Percentiles rank a stretch among this genome's conserved stretches.
Evolutionary conservation across 2,797 vertebrate species (phyloP).

Genomic region (Tragelaphus eurycerus): DNA sequence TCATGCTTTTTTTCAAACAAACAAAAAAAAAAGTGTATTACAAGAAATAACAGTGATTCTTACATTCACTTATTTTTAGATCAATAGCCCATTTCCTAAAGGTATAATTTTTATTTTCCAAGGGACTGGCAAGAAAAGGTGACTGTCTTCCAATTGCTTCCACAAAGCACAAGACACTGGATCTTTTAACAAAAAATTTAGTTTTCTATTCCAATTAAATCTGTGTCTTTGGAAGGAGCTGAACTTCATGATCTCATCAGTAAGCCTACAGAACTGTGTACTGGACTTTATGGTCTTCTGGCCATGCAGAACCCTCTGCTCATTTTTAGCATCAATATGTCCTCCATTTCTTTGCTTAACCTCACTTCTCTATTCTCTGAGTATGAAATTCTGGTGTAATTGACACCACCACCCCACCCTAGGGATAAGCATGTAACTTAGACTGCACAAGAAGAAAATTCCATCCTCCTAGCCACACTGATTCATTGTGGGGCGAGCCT

Average conservation of each 20-base stretch:
- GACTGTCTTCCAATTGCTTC: background rate
- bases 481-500: background rate
- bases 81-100: background rate
- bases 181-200: background rate
- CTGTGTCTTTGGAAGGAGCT: background rate
- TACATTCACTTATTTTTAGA: background rate
- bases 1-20: background rate
- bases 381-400: background rate
- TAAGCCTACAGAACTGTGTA: background rate
- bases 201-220: background rate
- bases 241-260: background rate
- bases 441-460: background rate
- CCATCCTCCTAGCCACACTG: background rate
- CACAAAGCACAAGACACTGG: background rate
- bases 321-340: background rate
- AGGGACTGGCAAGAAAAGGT: background rate
- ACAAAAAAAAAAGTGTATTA: background rate
- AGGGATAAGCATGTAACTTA: background rate
- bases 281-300: background rate
- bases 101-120: background rate
- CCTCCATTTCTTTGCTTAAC: background rate
- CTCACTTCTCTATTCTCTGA: background rate
- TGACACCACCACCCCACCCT: background rate
- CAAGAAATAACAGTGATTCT: background rate
- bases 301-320: background rate